Evolutionary conservation across 2,888 invertebrate genomes (phyloP).

Genomic region (Enchytraeus crypticus): DNA sequence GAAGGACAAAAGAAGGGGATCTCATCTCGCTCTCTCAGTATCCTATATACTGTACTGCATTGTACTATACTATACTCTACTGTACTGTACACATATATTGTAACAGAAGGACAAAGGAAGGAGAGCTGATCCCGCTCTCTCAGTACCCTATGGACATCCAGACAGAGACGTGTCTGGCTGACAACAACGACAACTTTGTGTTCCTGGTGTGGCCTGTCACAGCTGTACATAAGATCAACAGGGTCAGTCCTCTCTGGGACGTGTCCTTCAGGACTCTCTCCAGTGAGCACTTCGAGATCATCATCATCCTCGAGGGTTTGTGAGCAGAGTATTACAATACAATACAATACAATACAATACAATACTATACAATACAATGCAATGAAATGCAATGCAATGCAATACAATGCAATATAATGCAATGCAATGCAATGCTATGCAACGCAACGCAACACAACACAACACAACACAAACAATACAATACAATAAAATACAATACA

Average conservation of each 20-base stretch:
- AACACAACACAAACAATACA: too few relatives aligned
- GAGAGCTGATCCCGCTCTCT: slow-evolving; percentile 84
- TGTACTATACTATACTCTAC: not conserved
- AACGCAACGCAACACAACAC: too few relatives aligned
- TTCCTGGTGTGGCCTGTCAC: slow-evolving; percentile 98
- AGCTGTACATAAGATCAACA: slow-evolving; percentile 88
- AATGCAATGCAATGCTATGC: too few relatives aligned
- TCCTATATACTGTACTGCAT: too few relatives aligned
- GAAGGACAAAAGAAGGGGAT: slow-evolving; percentile 85
- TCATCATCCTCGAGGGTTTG: slow-evolving; percentile 74
- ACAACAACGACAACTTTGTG: slow-evolving; percentile 78
- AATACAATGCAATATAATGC: too few relatives aligned
- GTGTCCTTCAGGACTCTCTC: slow-evolving; percentile 83
- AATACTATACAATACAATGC: too few relatives aligned
- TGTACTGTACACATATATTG: not conserved
- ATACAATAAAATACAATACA: too few relatives aligned
- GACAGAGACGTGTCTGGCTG: slow-evolving; percentile 52
- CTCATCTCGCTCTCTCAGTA: too few relatives aligned
- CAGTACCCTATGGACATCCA: slow-evolving; percentile 57
- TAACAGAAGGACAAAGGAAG: slow-evolving; percentile 80
- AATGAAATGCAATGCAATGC: too few relatives aligned
- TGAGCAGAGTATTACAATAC: too few relatives aligned
- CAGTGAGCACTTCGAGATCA: slow-evolving; percentile 85
- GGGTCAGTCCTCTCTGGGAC: slow-evolving; percentile 78
- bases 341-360: too few relatives aligned